Base-by-base conservation (phyloP, 1,140 invertebrate species). In the Bombus polaris region DNA sequence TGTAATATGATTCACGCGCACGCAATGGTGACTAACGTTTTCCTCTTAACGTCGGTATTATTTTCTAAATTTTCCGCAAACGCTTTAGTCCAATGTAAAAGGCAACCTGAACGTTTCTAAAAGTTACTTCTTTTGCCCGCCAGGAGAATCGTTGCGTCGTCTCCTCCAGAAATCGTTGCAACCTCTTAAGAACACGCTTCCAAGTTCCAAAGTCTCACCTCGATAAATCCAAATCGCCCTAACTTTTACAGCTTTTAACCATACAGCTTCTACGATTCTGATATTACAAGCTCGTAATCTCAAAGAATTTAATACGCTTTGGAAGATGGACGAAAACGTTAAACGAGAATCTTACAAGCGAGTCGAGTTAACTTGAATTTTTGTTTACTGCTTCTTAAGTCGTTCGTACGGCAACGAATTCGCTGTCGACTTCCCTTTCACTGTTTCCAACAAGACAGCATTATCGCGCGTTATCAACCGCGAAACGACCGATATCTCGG, bases 31-130 rank as follows among this genome's bases (percentile, higher is more conserved):
- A 22, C 18, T 22, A 8, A 53, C 47, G 47, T 22, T 53, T 22
- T 8, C 18, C 47, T 53, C 18, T 53, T 8, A 22, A 53, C 5
- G 18, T 2, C 5, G 18, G 18, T 53, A 8, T 53, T 53, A 53
- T 53, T 22, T 18, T 53, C 18, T 22, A 53, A 22, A 8, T 53
- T 53, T 22, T 22, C 5, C 18, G 18, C 18, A 22, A 53, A 53
- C 18, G 8, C 18, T 22, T 1, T 22, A 0, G 5, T 22, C 6
- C 47, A 0, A 22, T 22, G 18, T 2, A 2, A 22, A 8, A 35
- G n/a, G 28, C 59, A 13, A 62, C 28, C 28, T 0, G 25, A 28
- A 3, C 25, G 10, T 59, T 59, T 59, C 57, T 3, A 59, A 5
- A 47, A 1, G 15, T 47, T 5, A 1, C 5, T 6, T 47, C 4